phyloP scores from a whole-genome alignment of 1,140 invertebrate species.

The Zelostemma sp. region DNA sequence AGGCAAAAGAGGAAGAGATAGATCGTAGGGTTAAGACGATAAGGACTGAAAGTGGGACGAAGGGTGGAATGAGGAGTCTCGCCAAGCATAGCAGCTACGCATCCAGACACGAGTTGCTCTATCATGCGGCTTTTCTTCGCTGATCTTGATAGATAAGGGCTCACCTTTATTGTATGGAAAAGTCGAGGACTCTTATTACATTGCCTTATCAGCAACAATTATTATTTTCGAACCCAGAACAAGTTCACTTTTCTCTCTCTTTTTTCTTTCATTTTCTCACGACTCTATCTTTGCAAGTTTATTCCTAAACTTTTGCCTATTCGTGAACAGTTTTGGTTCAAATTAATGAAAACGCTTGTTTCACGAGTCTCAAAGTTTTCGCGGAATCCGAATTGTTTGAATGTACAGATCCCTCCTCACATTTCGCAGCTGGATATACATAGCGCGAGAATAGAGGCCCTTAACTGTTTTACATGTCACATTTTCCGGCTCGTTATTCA shows the following conservation, averaged over 20 bases:
- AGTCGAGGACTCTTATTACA: slow-evolving; percentile 44
- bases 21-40: slow-evolving; percentile 46
- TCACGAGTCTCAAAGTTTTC: background rate
- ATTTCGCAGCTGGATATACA: slow-evolving; percentile 14
- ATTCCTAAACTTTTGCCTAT: too few species aligned
- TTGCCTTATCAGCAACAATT: slow-evolving; percentile 41
- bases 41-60: slow-evolving; percentile 43
- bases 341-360: background rate
- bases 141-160: slow-evolving; percentile 28
- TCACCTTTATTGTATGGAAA: slow-evolving; percentile 41
- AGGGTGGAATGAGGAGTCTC: slow-evolving; percentile 14
- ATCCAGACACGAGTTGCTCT: slow-evolving; percentile 26
- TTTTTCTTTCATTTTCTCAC: background rate
- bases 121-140: slow-evolving; percentile 21
- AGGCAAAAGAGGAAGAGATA: slow-evolving; percentile 27
- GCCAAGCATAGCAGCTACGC: slow-evolving; percentile 3
- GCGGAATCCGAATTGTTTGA: background rate
- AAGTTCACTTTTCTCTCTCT: slow-evolving; percentile 8
- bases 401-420: slow-evolving; percentile 7
- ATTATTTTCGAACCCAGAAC: slow-evolving; percentile 40
- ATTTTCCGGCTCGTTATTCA: slow-evolving; percentile 62
- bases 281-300: too few species aligned
- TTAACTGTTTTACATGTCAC: slow-evolving; percentile 53
- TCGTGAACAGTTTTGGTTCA: background rate
- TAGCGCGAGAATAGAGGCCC: background rate